Percentiles rank a stretch among this genome's conserved stretches.
These are phyloP conservation scores for Charaxes varanes DNA, from an alignment of 1,140 invertebrate species.

Conservation along the genomic window DNA sequence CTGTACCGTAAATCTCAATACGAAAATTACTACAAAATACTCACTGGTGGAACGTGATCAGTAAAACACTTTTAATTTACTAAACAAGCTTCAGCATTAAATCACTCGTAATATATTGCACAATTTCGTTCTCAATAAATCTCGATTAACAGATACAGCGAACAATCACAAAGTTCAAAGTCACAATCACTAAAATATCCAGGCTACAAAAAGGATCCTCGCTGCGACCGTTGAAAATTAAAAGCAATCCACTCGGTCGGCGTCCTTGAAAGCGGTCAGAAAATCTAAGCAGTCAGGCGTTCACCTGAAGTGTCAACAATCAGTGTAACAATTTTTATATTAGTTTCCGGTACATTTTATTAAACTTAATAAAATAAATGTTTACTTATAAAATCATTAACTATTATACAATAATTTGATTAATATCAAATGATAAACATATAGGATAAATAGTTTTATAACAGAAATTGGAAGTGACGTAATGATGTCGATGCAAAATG, in stretches of 20 bases:
- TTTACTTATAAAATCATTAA: too few species aligned
- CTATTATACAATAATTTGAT: too few species aligned
- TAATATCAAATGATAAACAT: too few species aligned
- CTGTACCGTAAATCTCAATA: too few species aligned
- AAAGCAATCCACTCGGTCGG: slow-evolving; percentile 34
- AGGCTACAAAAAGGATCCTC: slow-evolving; percentile 34
- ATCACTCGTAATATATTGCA: slow-evolving; percentile 16
- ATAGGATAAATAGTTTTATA: too few species aligned
- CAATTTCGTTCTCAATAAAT: slow-evolving; percentile 8
- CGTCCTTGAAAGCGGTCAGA: slow-evolving; percentile 47
- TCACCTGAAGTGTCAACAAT: too few species aligned
- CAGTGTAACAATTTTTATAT: too few species aligned
- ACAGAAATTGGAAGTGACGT: too few species aligned
- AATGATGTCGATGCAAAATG: too few species aligned
- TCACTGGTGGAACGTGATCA: slow-evolving; percentile 15
- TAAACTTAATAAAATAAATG: too few species aligned
- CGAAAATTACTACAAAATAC: too few species aligned
- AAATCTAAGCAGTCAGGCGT: slow-evolving; percentile 38
- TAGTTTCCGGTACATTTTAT: too few species aligned
- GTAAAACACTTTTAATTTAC: slow-evolving; percentile 6
- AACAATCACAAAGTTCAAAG: slow-evolving; percentile 21
- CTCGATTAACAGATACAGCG: neutral
- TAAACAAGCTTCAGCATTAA: slow-evolving; percentile 13
- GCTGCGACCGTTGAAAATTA: slow-evolving; percentile 29
- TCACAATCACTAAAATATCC: slow-evolving; percentile 55